phyloP scores from a whole-genome alignment of 2,113 vertebrate genomes.

The Setophaga kirtlandii region DNA sequence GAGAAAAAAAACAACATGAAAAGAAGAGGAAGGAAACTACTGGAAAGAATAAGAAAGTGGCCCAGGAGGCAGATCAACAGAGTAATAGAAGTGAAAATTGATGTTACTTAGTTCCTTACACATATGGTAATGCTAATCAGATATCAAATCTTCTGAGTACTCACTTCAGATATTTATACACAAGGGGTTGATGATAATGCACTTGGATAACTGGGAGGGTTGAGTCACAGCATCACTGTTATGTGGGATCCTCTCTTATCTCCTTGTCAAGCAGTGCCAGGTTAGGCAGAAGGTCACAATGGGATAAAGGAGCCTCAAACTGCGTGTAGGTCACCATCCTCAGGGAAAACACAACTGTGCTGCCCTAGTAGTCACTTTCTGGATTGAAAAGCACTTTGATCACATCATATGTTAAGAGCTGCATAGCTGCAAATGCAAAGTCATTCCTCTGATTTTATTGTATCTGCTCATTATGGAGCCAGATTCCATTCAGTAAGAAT shows the following conservation, averaged over 20 bases:
- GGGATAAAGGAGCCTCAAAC: neutral
- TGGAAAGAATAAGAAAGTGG: neutral
- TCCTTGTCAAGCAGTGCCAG: neutral
- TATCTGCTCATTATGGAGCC: neutral
- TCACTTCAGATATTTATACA: neutral
- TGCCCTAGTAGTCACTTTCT: neutral
- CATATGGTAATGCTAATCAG: neutral
- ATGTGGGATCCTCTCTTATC: neutral
- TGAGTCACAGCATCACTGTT: neutral
- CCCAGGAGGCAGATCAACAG: neutral
- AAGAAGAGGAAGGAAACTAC: neutral
- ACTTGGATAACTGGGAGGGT: neutral
- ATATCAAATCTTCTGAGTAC: neutral
- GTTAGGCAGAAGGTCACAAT: neutral
- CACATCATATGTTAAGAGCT: neutral
- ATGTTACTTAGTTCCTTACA: neutral
- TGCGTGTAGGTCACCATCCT: fast-evolving
- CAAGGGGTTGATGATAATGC: neutral
- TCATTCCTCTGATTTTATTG: neutral
- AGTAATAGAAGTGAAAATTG: neutral
- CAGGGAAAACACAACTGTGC: neutral
- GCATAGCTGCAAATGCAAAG: neutral
- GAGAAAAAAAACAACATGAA: neutral
- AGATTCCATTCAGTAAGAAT: neutral
- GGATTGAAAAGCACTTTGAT: neutral